These are phyloP conservation scores for Epinotia brunnichana DNA, from an alignment of 2,888 invertebrate species.

Conservation along the genomic window DNA sequence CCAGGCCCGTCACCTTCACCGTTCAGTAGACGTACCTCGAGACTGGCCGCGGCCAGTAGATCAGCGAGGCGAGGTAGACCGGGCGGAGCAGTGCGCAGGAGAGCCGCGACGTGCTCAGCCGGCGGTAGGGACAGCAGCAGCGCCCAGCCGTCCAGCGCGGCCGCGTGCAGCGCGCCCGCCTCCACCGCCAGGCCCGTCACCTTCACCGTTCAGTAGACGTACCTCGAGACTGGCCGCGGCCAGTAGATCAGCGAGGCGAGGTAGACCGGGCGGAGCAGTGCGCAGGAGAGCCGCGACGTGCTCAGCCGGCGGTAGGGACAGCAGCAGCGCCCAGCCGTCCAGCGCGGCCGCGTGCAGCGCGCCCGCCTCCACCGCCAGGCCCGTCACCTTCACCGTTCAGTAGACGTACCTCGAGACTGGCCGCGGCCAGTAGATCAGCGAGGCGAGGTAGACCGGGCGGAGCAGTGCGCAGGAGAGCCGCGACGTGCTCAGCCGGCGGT, in stretches of 20 bases:
- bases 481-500: no score
- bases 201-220: no score
- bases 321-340: conserved; percentile 94
- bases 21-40: conserved; percentile 57
- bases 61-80: conserved; percentile 75
- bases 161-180: no score
- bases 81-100: conserved; percentile 68
- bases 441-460: no score
- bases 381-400: no score
- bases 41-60: conserved; percentile 90
- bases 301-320: conserved; percentile 90
- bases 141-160: no score
- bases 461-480: no score
- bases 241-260: conserved; percentile 85
- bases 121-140: conserved; percentile 72
- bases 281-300: conserved; percentile 85
- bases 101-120: conserved; percentile 85
- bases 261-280: conserved; percentile 57
- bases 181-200: no score
- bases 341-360: conserved; percentile 81
- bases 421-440: no score
- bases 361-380: conserved; percentile 85
- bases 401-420: no score
- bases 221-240: conserved; percentile 87
- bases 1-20: no score